Evolutionary conservation across 2,113 vertebrate species (phyloP), one percentile per base, ranked within the genome.

Genomic region (Sturnira hondurensis): DNA sequence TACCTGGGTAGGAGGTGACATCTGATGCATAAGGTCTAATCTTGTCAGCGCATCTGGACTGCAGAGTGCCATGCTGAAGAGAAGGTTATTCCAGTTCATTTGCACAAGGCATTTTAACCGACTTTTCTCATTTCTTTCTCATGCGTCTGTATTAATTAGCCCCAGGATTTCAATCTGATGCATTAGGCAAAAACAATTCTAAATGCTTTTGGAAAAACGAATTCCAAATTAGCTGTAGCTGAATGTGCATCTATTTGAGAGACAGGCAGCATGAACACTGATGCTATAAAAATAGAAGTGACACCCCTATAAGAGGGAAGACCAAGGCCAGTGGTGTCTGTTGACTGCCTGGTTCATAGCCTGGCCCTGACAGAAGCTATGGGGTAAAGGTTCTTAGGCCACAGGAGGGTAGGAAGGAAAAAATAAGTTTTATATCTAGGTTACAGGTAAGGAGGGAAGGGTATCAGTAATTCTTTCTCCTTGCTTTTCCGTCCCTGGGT

Each of bases 121-220:
- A 94, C 82, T 95, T 96, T 95, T 93, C 70, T 96, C 91, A 36
- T 97, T 96, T 94, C 87, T 94, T 93, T 58, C 80, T 95, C 65
- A 31, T 81, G 93, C 85, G 58, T 95, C 26, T 0, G 88, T 96
- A 95, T 94, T 97, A 96, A 97, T 95, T 97, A 96, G 95, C 92
- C 92, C 93, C 16, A 17, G 87, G 78, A 96, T 96, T 97, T 97
- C 95, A 98, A 95, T 97, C 92, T 88, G 84, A 97, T 84, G 92
- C 96, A 96, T 98, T 95, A 97, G 90, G 95, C 93, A 92, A 96
- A 97, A 98, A 96, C 96, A 97, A 97, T 96, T 95, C 97, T 94
- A 97, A 97, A 92, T 94, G 97, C 93, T 97, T 94, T 93, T 95
- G 88, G 93, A 96, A 91, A 97, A 97, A 95, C 93, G 96, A 97